phyloP scores from a whole-genome alignment of 1,140 invertebrate genomes.

The Trachelipus rathkii region DNA sequence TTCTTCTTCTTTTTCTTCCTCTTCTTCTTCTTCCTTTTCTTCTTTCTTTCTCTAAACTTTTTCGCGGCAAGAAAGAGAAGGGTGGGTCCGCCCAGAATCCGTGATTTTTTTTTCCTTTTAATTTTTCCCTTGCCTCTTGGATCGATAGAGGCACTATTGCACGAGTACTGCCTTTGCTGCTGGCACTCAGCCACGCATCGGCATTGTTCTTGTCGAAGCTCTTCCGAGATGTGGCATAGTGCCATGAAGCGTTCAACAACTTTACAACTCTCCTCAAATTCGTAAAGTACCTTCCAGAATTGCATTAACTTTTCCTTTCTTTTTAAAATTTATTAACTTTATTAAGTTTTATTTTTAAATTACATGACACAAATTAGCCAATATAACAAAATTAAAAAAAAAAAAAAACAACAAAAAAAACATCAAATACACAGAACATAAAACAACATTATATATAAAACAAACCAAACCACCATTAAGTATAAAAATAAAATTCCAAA shows the following conservation, averaged over 20 bases:
- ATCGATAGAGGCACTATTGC: conserved; percentile 11
- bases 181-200: conserved; percentile 6
- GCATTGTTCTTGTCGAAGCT: conserved; percentile 9
- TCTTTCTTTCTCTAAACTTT: neutral
- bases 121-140: conserved; percentile 8
- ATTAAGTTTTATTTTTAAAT: no score
- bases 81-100: conserved; percentile 6
- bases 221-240: conserved; percentile 1
- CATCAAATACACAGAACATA: no score
- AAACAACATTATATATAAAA: no score
- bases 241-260: neutral
- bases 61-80: neutral
- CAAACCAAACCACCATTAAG: no score
- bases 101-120: conserved; percentile 9
- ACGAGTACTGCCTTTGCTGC: conserved; percentile 10
- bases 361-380: no score
- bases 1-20: neutral
- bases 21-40: neutral
- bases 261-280: conserved; percentile 5
- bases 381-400: no score
- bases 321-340: neutral
- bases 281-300: neutral
- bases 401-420: no score
- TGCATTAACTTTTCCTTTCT: neutral
- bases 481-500: no score